Base-by-base conservation (phyloP, 2,888 invertebrate species). In the Craniophora ligustri region DNA sequence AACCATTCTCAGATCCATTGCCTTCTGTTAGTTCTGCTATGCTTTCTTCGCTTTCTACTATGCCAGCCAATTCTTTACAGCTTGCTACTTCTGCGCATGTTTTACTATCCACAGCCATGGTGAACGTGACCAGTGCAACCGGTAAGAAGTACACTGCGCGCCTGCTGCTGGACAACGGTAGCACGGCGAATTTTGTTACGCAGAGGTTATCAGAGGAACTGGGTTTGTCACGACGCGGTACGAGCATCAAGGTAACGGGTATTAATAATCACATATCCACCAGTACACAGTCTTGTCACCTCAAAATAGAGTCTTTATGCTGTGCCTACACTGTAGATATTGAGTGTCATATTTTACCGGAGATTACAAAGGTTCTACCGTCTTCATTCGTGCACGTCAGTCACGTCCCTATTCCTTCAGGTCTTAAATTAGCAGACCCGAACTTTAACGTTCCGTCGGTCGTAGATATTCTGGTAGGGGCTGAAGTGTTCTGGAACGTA, bases 141-240 rank as follows among this genome's bases (percentile, higher is more conserved):
- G 32, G 32, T 42, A 32, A 42, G 23, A 32, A 32, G 32, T 32
- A 21, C 42, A 23, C 32, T 23, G 32, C 32, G 21, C 42, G 42
- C 19, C 10, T 44, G 2, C n/a, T 44, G 32, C 44, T 51, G 15
- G 45, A 51, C 34, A 50, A 44, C 38, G 39, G 44, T 10, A 51
- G 51, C 15, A 40, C 44, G 13, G 39, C 51, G 7, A 45, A 40
- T 35, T 51, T 53, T 30, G 16, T 46, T 2, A 53, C 45, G 21
- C 8, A 40, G 35, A 34, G 16, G 11, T 46, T 55, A 14, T 28
- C 46, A 1, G 53, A 39, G 11, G 53, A 51, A 31, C 46, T 57
- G 51, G 50, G 54, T 54, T 48, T 57, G 50, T 47, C 47, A 41
- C 45, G 39, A 26, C 56, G 39, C 23, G 35, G 32, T 42, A 47